Evolutionary conservation across 2,797 vertebrate species (phyloP).

Genomic region (Chaetophractus vellerosus): DNA sequence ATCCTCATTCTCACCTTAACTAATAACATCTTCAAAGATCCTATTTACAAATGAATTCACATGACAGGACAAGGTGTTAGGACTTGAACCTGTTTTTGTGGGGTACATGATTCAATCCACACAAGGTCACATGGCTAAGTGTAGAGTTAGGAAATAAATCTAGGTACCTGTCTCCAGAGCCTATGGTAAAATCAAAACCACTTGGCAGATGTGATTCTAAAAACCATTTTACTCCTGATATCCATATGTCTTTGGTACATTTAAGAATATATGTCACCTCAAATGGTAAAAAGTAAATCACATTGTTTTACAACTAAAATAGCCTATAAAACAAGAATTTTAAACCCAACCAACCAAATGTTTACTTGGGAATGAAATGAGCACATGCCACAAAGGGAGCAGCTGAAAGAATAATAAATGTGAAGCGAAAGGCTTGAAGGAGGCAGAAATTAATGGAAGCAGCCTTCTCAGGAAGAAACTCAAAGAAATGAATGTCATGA

Average conservation of each 20-base stretch:
- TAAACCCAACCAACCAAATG: not conserved
- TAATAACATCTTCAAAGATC: no score
- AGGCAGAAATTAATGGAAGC: not conserved
- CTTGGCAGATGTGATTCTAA: not conserved
- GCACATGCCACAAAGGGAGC: not conserved
- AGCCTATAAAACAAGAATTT: not conserved
- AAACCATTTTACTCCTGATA: not conserved
- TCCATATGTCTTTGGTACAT: not conserved
- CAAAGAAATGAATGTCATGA: not conserved
- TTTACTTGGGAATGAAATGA: not conserved
- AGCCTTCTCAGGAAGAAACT: not conserved
- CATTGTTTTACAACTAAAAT: not conserved
- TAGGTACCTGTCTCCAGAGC: not conserved
- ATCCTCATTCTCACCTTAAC: no score
- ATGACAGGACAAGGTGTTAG: no score
- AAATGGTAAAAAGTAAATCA: not conserved
- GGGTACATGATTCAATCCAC: no score
- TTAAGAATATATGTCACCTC: not conserved
- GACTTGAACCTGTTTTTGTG: no score
- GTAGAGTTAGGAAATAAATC: not conserved
- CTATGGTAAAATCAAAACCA: not conserved
- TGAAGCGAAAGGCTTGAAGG: not conserved
- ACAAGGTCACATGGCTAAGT: not conserved
- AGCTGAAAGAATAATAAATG: constrained; percentile 3
- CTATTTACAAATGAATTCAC: no score